phyloP scores from a whole-genome alignment of 92 coral and sea anemone genomes.

The Palythoa grandis region DNA sequence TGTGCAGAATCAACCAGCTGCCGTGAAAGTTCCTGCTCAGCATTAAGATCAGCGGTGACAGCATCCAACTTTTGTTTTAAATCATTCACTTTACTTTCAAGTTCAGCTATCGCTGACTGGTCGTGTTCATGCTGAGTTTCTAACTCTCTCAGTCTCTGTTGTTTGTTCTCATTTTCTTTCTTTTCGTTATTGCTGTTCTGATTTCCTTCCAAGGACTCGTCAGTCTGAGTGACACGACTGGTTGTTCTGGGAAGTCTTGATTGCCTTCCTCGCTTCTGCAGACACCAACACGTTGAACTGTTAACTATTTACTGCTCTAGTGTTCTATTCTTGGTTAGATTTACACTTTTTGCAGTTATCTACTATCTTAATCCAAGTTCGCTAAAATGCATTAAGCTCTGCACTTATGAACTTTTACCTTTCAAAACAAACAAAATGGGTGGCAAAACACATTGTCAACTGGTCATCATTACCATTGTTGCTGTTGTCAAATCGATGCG shows the following conservation, averaged over 20 bases:
- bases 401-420: no score
- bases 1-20: conserved; percentile 60
- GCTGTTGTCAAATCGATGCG: no score
- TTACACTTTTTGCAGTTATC: no score
- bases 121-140: conserved; percentile 46
- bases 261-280: conserved; percentile 22
- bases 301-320: background rate
- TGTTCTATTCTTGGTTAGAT: background rate
- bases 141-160: conserved; percentile 12
- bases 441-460: no score
- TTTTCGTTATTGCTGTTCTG: background rate
- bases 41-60: conserved; percentile 63
- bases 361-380: no score
- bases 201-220: background rate
- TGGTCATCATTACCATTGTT: no score
- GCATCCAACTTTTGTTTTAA: conserved; percentile 73
- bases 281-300: background rate
- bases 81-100: conserved; percentile 60
- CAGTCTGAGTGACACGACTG: conserved; percentile 35
- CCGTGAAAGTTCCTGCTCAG: conserved; percentile 70
- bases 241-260: background rate
- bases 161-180: background rate
- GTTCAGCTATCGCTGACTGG: conserved; percentile 63
- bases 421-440: no score
- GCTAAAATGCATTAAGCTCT: no score